phyloP scores from a whole-genome alignment of 2,113 vertebrate species.

The Alligator sinensis region DNA sequence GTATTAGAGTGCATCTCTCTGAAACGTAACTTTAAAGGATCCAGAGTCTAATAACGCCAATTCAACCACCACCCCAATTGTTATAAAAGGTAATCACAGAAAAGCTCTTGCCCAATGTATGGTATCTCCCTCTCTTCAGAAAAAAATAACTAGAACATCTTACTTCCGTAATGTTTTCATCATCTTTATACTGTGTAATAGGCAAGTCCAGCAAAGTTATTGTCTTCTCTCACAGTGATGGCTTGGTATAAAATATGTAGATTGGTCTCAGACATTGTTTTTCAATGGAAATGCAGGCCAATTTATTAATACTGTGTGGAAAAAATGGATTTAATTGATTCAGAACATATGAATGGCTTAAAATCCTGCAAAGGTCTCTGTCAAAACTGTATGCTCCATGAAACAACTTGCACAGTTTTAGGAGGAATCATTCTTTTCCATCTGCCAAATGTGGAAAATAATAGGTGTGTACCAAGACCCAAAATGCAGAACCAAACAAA shows the following conservation, averaged over 20 bases:
- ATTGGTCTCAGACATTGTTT: not conserved
- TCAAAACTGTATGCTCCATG: not conserved
- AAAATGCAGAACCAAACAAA: not conserved
- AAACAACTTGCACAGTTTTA: not conserved
- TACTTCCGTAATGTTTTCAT: not conserved
- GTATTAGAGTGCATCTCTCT: not conserved
- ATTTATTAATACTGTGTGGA: not conserved
- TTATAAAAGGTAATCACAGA: not conserved
- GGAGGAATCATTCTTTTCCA: not conserved
- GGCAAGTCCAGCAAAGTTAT: not conserved
- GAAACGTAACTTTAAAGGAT: not conserved
- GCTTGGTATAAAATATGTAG: not conserved
- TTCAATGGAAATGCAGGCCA: not conserved
- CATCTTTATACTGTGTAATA: not conserved
- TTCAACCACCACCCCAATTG: not conserved
- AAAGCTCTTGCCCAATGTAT: not conserved
- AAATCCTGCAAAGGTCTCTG: not conserved
- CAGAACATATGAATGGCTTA: fast-evolving
- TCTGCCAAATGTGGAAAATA: not conserved
- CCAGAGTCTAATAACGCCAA: not conserved
- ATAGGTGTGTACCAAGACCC: not conserved
- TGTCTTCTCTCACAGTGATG: not conserved
- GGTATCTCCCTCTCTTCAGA: not conserved
- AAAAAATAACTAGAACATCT: not conserved
- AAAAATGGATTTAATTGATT: not conserved